A percentile compares a stretch with the other conserved stretches of the same genome.
Conservation (phyloP, 2,113 vertebrate species). For the Elgaria multicarinata region DNA sequence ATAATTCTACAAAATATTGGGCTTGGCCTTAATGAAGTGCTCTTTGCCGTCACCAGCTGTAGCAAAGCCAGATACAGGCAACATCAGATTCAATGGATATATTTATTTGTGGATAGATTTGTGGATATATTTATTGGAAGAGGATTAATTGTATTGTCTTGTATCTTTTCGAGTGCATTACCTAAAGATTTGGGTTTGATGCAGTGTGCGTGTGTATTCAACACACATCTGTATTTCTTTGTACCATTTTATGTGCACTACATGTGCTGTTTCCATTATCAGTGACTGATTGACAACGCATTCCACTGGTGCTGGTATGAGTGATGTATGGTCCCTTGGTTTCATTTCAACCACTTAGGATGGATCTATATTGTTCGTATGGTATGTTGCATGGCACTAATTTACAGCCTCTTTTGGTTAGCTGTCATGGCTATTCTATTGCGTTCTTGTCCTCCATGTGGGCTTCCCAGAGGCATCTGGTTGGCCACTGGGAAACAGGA, state of each 20-base stretch:
- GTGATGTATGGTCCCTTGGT: constrained; percentile 4
- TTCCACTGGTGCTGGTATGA: constrained; percentile 31
- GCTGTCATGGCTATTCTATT: constrained; percentile 29
- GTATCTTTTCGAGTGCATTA: neutral
- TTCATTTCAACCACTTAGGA: constrained; percentile 44
- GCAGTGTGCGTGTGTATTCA: neutral
- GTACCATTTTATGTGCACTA: neutral
- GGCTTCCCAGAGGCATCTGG: constrained; percentile 4
- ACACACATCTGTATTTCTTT: neutral
- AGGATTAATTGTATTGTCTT: neutral
- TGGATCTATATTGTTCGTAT: constrained; percentile 28
- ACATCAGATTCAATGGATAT: neutral
- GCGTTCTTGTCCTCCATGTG: neutral
- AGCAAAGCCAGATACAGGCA: constrained; percentile 1
- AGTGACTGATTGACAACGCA: constrained; percentile 2
- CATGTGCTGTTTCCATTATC: constrained; percentile 37
- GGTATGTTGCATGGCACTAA: neutral
- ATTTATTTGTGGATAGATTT: too few species aligned
- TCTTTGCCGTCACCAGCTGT: constrained; percentile 25
- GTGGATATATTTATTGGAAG: neutral
- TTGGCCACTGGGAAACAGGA: neutral
- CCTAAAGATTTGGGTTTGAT: constrained; percentile 1
- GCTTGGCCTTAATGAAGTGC: constrained; percentile 61
- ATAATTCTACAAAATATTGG: constrained; percentile 13
- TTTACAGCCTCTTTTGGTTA: constrained; percentile 17